phyloP scores from a whole-genome alignment of 2,113 vertebrate genomes.

The Triplophysa dalaica region DNA sequence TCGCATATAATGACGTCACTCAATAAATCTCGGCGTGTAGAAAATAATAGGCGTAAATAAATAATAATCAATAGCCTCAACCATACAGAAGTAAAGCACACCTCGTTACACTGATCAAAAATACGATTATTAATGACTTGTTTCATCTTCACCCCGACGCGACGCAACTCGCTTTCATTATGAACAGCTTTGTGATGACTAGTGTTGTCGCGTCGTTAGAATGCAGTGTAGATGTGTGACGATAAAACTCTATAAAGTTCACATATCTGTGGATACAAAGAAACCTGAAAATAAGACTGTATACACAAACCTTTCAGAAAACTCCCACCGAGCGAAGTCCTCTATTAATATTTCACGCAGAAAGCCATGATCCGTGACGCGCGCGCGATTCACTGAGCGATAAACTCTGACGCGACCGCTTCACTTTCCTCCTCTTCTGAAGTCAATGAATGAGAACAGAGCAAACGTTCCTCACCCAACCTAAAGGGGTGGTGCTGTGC shows the following conservation, averaged over 20 bases:
- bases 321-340: background rate
- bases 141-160: background rate
- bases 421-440: conserved; percentile 6
- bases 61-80: background rate
- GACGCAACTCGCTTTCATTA: background rate
- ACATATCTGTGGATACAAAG: background rate
- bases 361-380: background rate
- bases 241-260: background rate
- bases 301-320: conserved; percentile 24
- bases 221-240: background rate
- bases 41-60: background rate
- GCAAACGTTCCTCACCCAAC: conserved; percentile 10
- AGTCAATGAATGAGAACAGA: background rate
- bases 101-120: background rate
- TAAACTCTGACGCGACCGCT: background rate
- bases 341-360: conserved; percentile 2
- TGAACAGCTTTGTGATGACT: background rate
- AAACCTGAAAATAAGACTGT: background rate
- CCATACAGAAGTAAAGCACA: background rate
- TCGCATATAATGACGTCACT: too few species aligned
- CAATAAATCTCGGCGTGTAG: too few species aligned
- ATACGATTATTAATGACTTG: too few species aligned
- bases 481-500: conserved; percentile 28
- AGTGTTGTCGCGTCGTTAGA: background rate
- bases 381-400: background rate